Conservation (phyloP, 2,113 vertebrate genomes). For the Ibidorhyncha struthersii region DNA sequence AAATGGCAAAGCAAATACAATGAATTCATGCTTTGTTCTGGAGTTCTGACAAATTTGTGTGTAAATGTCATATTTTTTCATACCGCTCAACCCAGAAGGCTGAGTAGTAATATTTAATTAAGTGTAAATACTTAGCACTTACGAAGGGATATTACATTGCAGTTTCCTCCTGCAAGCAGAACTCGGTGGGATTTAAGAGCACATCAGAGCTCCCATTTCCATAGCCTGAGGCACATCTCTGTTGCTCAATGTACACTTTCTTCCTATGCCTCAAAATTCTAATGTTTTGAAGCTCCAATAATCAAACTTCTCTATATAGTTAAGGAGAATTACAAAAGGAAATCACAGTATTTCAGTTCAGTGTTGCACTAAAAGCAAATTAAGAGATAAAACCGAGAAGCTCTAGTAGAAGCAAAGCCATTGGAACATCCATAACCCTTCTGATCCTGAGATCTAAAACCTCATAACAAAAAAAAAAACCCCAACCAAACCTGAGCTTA, state of each 20-base stretch:
- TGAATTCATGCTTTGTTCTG: background rate
- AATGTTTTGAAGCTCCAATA: rapidly evolving
- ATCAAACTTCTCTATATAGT: background rate
- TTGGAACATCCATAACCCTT: rapidly evolving
- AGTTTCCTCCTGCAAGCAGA: background rate
- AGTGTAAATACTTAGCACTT: background rate
- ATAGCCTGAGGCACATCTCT: background rate
- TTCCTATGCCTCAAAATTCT: background rate
- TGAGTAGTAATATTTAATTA: background rate
- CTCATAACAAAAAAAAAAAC: background rate
- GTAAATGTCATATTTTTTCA: background rate
- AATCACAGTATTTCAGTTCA: background rate
- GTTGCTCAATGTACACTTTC: background rate
- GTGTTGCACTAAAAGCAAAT: background rate
- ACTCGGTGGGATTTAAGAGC: background rate
- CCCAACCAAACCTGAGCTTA: background rate
- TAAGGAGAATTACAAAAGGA: background rate
- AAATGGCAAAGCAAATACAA: background rate
- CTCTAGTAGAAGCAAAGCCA: background rate
- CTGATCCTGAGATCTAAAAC: background rate
- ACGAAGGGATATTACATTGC: background rate
- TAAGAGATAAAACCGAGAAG: background rate
- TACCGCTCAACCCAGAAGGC: background rate
- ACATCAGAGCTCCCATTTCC: background rate
- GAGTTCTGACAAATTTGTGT: background rate